A percentile compares a stretch with the other conserved stretches of the same genome.
phyloP scores from a whole-genome alignment of 2,888 invertebrate species.

The Hypomecis punctinalis region DNA sequence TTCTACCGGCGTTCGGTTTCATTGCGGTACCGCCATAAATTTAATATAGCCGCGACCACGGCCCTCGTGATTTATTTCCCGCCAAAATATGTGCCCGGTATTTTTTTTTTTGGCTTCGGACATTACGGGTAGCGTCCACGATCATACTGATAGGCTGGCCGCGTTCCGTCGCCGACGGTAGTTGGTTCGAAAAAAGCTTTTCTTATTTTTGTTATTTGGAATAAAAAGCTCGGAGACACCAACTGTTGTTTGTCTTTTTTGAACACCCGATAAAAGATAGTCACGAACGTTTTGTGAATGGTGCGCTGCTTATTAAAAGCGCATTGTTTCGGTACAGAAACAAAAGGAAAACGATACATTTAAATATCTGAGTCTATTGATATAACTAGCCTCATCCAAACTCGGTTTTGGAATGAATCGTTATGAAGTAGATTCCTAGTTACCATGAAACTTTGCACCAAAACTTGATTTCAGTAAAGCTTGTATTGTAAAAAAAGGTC shows the following conservation, averaged over 20 bases:
- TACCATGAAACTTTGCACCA: too few relatives aligned
- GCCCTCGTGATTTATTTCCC: conserved; percentile 80
- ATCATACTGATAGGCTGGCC: conserved; percentile 78
- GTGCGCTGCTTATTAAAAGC: conserved; percentile 28
- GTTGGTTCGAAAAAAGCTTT: conserved; percentile 70
- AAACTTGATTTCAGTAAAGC: too few relatives aligned
- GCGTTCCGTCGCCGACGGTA: conserved; percentile 78
- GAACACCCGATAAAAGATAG: conserved; percentile 68
- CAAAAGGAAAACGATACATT: too few relatives aligned
- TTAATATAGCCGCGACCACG: conserved; percentile 77
- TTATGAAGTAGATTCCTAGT: too few relatives aligned
- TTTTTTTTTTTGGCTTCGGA: conserved; percentile 72
- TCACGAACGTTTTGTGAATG: conserved; percentile 53
- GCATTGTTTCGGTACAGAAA: conserved; percentile 3
- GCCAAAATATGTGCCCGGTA: conserved; percentile 81
- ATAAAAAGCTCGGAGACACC: conserved; percentile 70
- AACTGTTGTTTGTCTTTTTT: conserved; percentile 54
- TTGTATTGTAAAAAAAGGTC: too few relatives aligned
- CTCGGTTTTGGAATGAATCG: too few relatives aligned
- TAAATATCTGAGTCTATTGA: too few relatives aligned
- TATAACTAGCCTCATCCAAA: too few relatives aligned
- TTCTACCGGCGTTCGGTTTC: conserved; percentile 47
- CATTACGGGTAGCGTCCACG: conserved; percentile 81
- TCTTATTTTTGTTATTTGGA: conserved; percentile 63
- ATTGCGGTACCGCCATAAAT: conserved; percentile 77